Evolutionary conservation across 2,797 vertebrate genomes (phyloP).

Genomic region (Huso huso): DNA sequence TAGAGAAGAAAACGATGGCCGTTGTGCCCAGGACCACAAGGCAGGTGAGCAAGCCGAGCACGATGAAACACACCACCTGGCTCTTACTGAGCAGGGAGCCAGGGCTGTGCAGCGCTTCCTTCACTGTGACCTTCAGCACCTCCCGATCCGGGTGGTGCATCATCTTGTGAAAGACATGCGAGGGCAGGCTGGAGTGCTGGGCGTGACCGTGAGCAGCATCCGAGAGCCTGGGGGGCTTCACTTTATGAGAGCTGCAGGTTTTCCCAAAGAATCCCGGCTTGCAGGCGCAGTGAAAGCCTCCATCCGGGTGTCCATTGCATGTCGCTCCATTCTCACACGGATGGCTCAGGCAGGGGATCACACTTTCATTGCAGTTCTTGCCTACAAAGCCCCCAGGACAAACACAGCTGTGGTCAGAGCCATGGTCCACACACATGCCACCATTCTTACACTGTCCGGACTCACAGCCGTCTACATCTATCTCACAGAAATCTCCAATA

Average conservation of each 20-base stretch:
- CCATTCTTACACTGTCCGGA: slow-evolving; percentile 78
- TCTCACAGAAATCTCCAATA: slow-evolving; percentile 79
- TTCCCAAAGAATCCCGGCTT: slow-evolving; percentile 62
- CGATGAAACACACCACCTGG: slow-evolving; percentile 83
- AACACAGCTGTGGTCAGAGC: slow-evolving; percentile 64
- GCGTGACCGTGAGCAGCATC: slow-evolving; percentile 29
- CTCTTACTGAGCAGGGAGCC: slow-evolving; percentile 70
- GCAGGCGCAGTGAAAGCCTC: slow-evolving; percentile 70
- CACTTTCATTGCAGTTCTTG: slow-evolving; percentile 63
- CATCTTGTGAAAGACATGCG: slow-evolving; percentile 69
- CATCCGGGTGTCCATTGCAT: slow-evolving; percentile 57
- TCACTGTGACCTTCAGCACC: slow-evolving; percentile 80
- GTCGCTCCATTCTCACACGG: slow-evolving; percentile 74
- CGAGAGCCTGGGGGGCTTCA: slow-evolving; percentile 36
- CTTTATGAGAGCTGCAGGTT: slow-evolving; percentile 53
- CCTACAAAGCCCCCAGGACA: slow-evolving; percentile 70
- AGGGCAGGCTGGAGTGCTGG: slow-evolving; percentile 58
- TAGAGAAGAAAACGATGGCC: slow-evolving; percentile 81
- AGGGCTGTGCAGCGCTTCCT: slow-evolving; percentile 67
- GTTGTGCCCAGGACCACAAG: slow-evolving; percentile 82
- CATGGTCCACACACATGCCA: slow-evolving; percentile 69
- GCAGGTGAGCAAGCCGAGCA: slow-evolving; percentile 83
- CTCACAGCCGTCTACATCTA: slow-evolving; percentile 63
- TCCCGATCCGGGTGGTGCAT: slow-evolving; percentile 61
- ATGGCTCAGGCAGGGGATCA: slow-evolving; percentile 51